Conservation (phyloP, 2,888 invertebrate species). For the Folsomia candida region DNA sequence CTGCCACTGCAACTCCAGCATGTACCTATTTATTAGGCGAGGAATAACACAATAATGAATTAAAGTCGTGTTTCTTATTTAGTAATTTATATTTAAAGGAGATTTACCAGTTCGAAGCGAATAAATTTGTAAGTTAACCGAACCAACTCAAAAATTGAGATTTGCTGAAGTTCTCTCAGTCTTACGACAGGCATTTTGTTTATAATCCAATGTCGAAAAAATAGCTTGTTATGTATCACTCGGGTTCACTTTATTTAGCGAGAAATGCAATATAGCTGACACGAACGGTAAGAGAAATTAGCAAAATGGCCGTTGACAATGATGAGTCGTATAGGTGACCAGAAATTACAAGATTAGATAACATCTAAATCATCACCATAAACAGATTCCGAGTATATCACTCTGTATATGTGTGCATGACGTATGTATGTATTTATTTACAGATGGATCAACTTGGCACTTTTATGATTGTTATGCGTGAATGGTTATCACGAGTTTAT, state of each 20-base stretch:
- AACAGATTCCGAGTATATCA: background rate
- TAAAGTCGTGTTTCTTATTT: too few species aligned
- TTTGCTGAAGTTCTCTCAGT: background rate
- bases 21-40: constrained; percentile 36
- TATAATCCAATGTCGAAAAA: too few species aligned
- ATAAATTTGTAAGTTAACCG: constrained; percentile 30
- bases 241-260: too few species aligned
- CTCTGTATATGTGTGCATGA: background rate
- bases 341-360: background rate
- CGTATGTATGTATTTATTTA: background rate
- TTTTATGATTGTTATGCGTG: too few species aligned
- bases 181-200: background rate
- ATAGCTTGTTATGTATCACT: too few species aligned
- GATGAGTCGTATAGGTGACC: background rate
- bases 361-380: background rate
- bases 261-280: too few species aligned
- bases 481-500: too few species aligned
- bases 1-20: constrained; percentile 36
- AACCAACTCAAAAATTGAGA: constrained; percentile 36
- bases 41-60: too few species aligned
- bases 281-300: too few species aligned
- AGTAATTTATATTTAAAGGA: too few species aligned
- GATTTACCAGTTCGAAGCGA: constrained; percentile 35
- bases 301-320: background rate
- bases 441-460: background rate